Percentiles rank a stretch among this genome's conserved stretches.
These are phyloP conservation scores for Strigops habroptila DNA, from an alignment of 2,113 vertebrate genomes.

Conservation along the genomic window DNA sequence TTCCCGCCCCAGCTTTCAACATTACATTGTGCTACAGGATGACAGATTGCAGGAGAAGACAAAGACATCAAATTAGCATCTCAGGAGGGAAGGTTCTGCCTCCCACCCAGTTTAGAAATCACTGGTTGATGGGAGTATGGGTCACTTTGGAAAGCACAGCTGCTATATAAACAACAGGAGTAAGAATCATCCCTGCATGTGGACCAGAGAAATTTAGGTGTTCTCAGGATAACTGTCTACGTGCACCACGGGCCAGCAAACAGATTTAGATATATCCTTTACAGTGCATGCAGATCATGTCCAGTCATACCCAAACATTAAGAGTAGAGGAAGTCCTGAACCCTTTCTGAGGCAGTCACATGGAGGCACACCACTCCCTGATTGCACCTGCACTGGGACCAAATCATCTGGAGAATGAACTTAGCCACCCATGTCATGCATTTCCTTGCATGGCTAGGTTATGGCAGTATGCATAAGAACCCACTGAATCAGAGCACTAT, in stretches of 20 bases:
- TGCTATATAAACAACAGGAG: neutral
- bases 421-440: neutral
- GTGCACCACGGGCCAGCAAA: neutral
- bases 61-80: neutral
- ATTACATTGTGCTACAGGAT: neutral
- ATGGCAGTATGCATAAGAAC: neutral
- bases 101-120: neutral
- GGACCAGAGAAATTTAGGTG: neutral
- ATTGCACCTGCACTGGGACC: neutral
- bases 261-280: neutral
- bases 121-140: neutral
- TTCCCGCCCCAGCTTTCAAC: neutral
- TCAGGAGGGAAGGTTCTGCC: neutral
- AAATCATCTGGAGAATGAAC: neutral
- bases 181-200: neutral
- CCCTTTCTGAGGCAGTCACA: neutral
- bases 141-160: neutral
- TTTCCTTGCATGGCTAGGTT: neutral
- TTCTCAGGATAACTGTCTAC: neutral
- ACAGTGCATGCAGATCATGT: neutral
- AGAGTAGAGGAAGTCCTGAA: neutral
- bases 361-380: neutral
- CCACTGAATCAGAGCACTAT: neutral
- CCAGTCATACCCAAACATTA: neutral
- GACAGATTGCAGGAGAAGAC: neutral